Conservation (phyloP, 2,113 vertebrate genomes). For the Hylia prasina region DNA sequence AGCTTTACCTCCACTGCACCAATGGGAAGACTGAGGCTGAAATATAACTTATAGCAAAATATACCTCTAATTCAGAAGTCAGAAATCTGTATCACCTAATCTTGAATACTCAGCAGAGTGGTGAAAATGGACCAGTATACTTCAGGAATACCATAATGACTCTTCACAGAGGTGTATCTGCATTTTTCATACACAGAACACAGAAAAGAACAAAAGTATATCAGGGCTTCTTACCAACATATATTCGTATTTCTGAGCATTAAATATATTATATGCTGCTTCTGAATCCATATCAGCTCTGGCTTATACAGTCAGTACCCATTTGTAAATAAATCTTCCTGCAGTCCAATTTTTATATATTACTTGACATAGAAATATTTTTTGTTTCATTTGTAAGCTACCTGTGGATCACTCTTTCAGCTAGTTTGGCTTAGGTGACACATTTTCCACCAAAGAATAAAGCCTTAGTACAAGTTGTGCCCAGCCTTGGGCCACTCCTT, state of each 20-base stretch:
- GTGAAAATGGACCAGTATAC: background rate
- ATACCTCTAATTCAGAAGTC: background rate
- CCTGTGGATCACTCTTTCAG: background rate
- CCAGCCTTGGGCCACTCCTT: background rate
- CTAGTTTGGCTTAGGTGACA: background rate
- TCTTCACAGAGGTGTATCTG: background rate
- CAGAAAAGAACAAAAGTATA: background rate
- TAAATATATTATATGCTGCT: background rate
- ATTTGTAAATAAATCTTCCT: background rate
- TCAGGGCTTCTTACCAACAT: background rate
- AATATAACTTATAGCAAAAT: background rate
- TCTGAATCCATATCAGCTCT: background rate
- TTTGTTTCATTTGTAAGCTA: background rate
- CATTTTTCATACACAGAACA: background rate
- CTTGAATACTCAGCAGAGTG: background rate
- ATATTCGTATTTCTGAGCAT: background rate
- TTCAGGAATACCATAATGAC: background rate
- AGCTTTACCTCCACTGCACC: background rate
- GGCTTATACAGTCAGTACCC: background rate
- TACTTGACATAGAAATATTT: background rate
- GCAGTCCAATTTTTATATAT: background rate
- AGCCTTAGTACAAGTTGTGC: background rate
- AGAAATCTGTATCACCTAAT: background rate
- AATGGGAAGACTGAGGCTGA: background rate
- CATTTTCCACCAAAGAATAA: background rate